Evolutionary conservation across 2,797 vertebrate genomes (phyloP).

Genomic region (Melanitta fusca): DNA sequence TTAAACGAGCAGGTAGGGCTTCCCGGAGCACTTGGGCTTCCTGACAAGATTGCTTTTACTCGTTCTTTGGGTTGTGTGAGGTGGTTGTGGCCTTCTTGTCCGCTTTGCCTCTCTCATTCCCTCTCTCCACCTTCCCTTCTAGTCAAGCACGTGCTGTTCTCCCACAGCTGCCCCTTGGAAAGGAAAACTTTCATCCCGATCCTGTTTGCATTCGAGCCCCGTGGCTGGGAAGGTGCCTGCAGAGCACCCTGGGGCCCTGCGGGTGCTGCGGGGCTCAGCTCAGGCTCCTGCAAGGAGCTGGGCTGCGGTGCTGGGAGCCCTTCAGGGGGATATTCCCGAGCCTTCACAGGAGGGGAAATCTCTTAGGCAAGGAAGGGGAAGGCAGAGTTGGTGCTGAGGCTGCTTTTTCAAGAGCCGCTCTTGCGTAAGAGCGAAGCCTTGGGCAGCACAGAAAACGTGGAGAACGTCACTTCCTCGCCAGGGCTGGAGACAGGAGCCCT

Average conservation of each 20-base stretch:
- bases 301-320: fast-evolving
- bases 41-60: background rate
- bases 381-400: background rate
- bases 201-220: background rate
- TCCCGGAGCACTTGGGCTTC: background rate
- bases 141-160: background rate
- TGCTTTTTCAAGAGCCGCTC: background rate
- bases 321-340: background rate
- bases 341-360: background rate
- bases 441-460: constrained; percentile 15
- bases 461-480: background rate
- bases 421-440: constrained; percentile 28
- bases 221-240: background rate
- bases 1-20: background rate
- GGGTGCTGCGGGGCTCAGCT: background rate
- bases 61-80: background rate
- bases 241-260: background rate
- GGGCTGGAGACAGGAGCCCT: background rate
- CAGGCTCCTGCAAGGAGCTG: background rate
- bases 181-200: background rate
- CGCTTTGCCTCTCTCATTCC: background rate
- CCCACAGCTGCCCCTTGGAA: background rate
- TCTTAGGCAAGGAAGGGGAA: background rate
- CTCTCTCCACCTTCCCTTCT: background rate
- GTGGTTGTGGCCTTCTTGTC: background rate